phyloP scores from a whole-genome alignment of 2,888 invertebrate species.

The Nomada ruficornis region DNA sequence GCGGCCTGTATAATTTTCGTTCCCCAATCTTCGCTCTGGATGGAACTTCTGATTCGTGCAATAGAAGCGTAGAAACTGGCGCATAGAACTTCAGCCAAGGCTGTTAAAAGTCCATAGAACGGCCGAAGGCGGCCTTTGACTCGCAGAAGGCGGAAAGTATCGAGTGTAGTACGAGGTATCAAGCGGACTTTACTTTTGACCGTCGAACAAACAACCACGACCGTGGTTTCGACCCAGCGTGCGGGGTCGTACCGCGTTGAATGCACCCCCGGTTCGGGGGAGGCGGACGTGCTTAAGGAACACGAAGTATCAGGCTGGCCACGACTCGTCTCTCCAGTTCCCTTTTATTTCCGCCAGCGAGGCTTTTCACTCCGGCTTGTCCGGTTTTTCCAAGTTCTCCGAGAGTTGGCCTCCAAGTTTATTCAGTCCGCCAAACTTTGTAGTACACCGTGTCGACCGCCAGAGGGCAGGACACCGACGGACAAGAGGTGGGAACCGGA shows the following conservation, averaged over 20 bases:
- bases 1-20: slow-evolving; percentile 3
- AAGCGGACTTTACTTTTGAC: slow-evolving; percentile 57
- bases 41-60: background rate
- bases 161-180: slow-evolving; percentile 61
- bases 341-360: slow-evolving; percentile 65
- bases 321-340: slow-evolving; percentile 33
- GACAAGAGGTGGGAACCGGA: slow-evolving; percentile 79
- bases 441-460: slow-evolving; percentile 84
- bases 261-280: background rate
- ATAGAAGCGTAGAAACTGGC: background rate
- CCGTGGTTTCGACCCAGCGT: slow-evolving; percentile 26
- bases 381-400: slow-evolving; percentile 76
- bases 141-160: slow-evolving; percentile 59
- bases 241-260: background rate
- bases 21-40: background rate
- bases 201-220: slow-evolving; percentile 36
- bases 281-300: slow-evolving; percentile 1
- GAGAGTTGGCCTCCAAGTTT: slow-evolving; percentile 81
- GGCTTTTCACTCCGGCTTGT: slow-evolving; percentile 68
- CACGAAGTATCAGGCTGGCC: slow-evolving; percentile 31
- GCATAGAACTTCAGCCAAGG: background rate
- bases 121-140: background rate
- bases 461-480: slow-evolving; percentile 81
- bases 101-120: slow-evolving; percentile 35
- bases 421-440: slow-evolving; percentile 84